A percentile compares a stretch with the other conserved stretches of the same genome.
phyloP scores from a whole-genome alignment of 2,113 vertebrate genomes.

The Martes martes region DNA sequence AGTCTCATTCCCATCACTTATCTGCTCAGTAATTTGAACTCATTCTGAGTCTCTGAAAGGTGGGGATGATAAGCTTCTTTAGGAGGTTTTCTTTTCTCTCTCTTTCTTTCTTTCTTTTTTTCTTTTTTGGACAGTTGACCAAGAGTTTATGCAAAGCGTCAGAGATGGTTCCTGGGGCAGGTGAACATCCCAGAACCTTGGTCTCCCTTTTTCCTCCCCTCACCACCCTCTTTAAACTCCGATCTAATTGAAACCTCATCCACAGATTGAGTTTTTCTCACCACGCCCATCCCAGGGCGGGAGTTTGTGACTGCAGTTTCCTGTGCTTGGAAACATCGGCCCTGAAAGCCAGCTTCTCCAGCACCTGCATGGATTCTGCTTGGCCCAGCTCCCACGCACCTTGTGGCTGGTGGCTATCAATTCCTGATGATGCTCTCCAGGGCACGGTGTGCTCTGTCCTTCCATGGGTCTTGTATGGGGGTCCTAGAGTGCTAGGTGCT shows the following conservation, averaged over 20 bases:
- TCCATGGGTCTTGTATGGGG: rapidly evolving
- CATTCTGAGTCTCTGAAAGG: neutral
- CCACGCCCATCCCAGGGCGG: neutral
- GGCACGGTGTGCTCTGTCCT: neutral
- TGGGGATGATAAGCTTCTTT: too few relatives aligned
- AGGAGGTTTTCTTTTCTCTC: neutral
- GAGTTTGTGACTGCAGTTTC: neutral
- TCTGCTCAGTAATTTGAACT: neutral
- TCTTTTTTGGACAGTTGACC: neutral
- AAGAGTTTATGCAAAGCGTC: neutral
- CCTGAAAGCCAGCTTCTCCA: rapidly evolving
- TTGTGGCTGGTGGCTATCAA: too few relatives aligned
- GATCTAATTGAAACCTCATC: neutral
- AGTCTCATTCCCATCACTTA: neutral
- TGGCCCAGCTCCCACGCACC: rapidly evolving
- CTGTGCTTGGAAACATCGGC: neutral
- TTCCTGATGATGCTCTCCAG: neutral
- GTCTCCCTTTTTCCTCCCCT: neutral
- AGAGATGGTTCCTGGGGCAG: neutral
- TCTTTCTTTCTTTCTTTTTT: neutral
- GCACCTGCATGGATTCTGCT: neutral
- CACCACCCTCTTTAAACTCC: neutral
- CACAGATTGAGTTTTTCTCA: neutral
- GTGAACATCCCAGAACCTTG: neutral
- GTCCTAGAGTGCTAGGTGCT: too few relatives aligned